Conservation (phyloP, 2,113 vertebrate genomes). For the Podarcis muralis region DNA sequence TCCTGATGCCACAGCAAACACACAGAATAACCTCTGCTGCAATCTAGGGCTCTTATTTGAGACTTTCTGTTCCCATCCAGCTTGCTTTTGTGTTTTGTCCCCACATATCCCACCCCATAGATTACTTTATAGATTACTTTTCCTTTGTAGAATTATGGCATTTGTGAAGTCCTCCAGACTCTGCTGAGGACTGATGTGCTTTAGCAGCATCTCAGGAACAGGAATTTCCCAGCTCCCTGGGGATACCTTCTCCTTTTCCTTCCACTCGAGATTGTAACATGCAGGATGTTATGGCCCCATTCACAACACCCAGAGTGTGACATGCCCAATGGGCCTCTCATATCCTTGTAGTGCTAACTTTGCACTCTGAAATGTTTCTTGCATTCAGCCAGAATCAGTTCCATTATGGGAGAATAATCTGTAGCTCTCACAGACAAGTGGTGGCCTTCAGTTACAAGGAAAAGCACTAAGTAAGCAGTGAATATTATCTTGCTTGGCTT, state of each 20-base stretch:
- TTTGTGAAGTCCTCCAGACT: neutral
- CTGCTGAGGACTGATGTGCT: neutral
- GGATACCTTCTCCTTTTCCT: neutral
- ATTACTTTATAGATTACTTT: too few relatives aligned
- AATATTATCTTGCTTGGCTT: neutral
- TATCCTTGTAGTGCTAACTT: neutral
- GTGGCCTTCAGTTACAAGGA: neutral
- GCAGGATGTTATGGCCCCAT: neutral
- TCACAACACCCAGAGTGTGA: neutral
- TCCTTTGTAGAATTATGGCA: too few relatives aligned
- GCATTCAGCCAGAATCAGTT: neutral
- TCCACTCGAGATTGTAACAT: neutral
- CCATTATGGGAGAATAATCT: neutral
- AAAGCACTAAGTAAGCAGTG: neutral
- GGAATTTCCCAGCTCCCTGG: neutral
- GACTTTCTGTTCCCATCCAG: neutral
- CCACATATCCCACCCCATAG: neutral
- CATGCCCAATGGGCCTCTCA: neutral
- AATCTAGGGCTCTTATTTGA: neutral
- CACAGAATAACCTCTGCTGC: neutral
- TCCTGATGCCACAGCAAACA: neutral
- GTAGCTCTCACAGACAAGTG: neutral
- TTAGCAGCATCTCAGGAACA: neutral
- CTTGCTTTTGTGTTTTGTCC: neutral
- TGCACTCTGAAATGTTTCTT: neutral